Conservation (phyloP, 2,888 invertebrate genomes). For the Catocala fraxini region DNA sequence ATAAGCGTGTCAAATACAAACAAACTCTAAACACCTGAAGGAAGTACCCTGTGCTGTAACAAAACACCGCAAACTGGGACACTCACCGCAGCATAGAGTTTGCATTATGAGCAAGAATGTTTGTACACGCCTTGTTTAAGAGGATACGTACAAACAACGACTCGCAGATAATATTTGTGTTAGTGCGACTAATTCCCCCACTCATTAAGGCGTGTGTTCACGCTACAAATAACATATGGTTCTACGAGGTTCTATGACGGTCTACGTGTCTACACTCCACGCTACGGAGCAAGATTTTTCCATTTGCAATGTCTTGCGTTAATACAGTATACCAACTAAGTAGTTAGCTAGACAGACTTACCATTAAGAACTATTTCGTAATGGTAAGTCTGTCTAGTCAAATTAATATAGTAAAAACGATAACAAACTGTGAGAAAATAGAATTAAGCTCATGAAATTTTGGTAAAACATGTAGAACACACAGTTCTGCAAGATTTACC, state of each 20-base stretch:
- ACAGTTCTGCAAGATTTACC: too few species aligned
- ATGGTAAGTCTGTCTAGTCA: too few species aligned
- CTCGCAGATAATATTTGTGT: conserved; percentile 62
- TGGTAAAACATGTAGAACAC: too few species aligned
- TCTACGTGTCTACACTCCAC: neutral
- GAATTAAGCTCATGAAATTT: too few species aligned
- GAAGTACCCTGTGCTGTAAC: conserved; percentile 4
- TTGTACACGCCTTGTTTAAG: conserved; percentile 37
- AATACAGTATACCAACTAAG: too few species aligned
- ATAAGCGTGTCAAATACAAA: conserved; percentile 37
- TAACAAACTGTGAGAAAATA: too few species aligned
- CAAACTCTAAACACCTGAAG: conserved; percentile 18
- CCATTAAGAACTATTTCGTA: too few species aligned
- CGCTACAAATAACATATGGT: conserved; percentile 1
- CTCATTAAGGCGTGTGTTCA: conserved; percentile 7
- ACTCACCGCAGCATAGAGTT: conserved; percentile 29
- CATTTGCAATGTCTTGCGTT: too few species aligned
- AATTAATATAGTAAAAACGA: too few species aligned
- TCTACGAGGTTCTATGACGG: too few species aligned
- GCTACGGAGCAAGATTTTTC: too few species aligned
- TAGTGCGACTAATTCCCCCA: conserved; percentile 57
- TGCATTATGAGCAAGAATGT: conserved; percentile 43
- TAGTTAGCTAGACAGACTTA: too few species aligned
- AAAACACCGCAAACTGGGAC: conserved; percentile 29
- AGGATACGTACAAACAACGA: conserved; percentile 56